Conservation (phyloP, 2,113 vertebrate genomes). For the Phaethon lepturus region DNA sequence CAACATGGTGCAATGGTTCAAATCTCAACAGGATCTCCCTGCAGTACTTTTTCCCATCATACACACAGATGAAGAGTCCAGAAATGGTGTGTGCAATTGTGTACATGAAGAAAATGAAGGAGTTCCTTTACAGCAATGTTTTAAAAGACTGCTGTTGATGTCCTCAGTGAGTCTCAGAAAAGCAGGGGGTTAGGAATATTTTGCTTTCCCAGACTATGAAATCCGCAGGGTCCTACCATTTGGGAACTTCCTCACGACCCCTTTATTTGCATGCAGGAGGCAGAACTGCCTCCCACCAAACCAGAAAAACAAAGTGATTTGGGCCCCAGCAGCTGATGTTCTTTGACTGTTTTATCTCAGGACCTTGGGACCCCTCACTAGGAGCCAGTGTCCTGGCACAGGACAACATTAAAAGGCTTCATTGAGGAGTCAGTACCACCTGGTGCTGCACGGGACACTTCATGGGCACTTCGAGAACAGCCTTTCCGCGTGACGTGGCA, state of each 20-base stretch:
- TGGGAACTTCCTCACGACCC: neutral
- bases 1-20: neutral
- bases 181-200: neutral
- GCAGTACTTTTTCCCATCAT: neutral
- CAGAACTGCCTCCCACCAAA: neutral
- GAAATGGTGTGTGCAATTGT: neutral
- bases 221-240: neutral
- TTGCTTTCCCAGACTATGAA: neutral
- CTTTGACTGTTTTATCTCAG: neutral
- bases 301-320: neutral
- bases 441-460: neutral
- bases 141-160: neutral
- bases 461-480: neutral
- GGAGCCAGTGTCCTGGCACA: neutral
- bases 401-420: neutral
- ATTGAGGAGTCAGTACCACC: neutral
- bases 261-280: neutral
- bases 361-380: rapidly evolving
- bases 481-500: neutral
- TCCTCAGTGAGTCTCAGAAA: neutral
- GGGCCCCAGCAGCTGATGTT: neutral
- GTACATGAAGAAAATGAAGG: neutral
- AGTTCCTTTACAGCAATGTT: neutral
- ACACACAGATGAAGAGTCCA: neutral
- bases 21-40: neutral